Conservation (phyloP, 2,797 vertebrate genomes). For the Dicrostonyx torquatus region DNA sequence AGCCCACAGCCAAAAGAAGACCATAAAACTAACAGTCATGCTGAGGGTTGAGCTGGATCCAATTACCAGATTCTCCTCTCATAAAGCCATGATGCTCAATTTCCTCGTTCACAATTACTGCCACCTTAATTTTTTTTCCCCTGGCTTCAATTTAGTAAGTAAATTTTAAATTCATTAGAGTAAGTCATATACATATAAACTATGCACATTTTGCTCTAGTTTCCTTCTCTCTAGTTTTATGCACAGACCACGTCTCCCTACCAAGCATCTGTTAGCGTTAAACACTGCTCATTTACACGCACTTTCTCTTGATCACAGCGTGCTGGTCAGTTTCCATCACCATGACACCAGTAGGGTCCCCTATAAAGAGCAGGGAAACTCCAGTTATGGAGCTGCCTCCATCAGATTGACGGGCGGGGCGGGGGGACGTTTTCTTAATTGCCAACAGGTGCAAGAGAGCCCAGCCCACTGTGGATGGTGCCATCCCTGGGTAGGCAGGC, state of each 20-base stretch:
- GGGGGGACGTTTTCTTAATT: neutral
- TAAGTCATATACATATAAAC: neutral
- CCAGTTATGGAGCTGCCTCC: neutral
- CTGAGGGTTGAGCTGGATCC: neutral
- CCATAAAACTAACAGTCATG: neutral
- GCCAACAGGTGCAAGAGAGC: neutral
- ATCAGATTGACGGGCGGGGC: neutral
- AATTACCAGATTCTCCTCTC: neutral
- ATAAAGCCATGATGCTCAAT: neutral
- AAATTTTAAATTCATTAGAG: slow-evolving; percentile 9
- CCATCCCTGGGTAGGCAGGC: neutral
- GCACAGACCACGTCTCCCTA: neutral
- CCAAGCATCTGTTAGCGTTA: neutral
- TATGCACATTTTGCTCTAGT: neutral
- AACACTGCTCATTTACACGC: neutral
- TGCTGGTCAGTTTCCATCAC: neutral
- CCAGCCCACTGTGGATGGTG: neutral
- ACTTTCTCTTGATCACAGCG: neutral
- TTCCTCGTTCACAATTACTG: neutral
- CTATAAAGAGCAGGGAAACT: neutral
- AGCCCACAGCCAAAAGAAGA: neutral
- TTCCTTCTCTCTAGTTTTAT: neutral
- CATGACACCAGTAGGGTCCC: neutral
- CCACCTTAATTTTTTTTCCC: slow-evolving; percentile 1
- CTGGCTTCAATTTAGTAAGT: neutral